Base-by-base conservation (phyloP, 2,113 vertebrate species). In the Haemorhous mexicanus region DNA sequence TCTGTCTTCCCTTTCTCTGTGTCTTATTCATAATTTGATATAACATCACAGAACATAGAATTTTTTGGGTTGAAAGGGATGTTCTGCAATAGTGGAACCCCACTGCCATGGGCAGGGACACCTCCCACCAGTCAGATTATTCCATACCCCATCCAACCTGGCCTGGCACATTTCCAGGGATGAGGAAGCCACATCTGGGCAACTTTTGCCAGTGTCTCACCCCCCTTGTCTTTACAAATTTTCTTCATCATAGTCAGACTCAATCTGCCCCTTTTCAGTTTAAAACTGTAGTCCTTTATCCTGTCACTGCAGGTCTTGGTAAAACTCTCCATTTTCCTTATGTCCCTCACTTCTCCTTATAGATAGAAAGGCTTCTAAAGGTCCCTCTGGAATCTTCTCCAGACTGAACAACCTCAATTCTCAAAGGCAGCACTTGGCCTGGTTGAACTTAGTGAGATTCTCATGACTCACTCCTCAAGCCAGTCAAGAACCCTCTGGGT, bases 321-420 rank as follows among this genome's bases (percentile, higher is more conserved):
- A 27, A 69, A 52, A 39, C 3, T 24, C 6, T 50, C 20, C 3
- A 7, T 58, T 22, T 73, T 68, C n/a, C 15, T 53, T 39, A 9
- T 26, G 22, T 12, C 1, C 3, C 2, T 7, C 8, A 26, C 1
- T 3, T 10, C 6, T 4, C 8, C 7, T 19, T 43, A 15, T 11
- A 7, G 6, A 55, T 0, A 22, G 43, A 63, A 68, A 68, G 3
- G 5, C 6, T 77, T 23, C 37, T 16, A 17, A 39, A 80, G 2
- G 6, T 89, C 3, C 76, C 11, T 8, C 28, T 15, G 20, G 21
- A 83, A 7, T 32, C 21, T 58, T 53, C 13, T 61, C 27, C 27
- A 58, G 44, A 33, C 19, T 55, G 9, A 84, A 24, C 8, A 46
- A 27, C 6, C 8, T 23, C 23, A 53, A 1, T 21, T 83, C 16